Evolutionary conservation across 2,113 vertebrate genomes (phyloP), one percentile per base, ranked within the genome.

Genomic region (Pituophis catenifer): DNA sequence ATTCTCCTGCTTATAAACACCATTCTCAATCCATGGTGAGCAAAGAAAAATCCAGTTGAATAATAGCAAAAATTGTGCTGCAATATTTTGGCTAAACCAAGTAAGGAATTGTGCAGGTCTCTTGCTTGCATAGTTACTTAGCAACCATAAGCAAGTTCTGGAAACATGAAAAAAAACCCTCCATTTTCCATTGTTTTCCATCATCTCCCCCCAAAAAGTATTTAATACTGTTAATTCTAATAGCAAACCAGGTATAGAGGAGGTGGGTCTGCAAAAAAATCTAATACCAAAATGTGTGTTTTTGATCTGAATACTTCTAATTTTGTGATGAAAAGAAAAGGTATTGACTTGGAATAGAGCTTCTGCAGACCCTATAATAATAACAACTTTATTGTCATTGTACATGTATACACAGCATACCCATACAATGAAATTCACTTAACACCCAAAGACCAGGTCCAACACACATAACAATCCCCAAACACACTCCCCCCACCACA

Each of bases 121-220:
- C 92, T 96, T 97, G 97, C 97, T 97, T 97, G 98, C 97, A 97
- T 97, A 97, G 98, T 97, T 97, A 97, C 97, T 96, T 98, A 98
- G 97, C 97, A 98, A 98, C 97, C 85, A 96, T 96, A 95, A 96
- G 87, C 95, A 94, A 88, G 95, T 96, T 96, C 87, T 91, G 92
- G 89, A 93, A 92, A 94, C 94, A 90, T 4, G 91, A 93, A 94
- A 93, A 38, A 59, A 59, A 59, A 3, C 1, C 19, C 3, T 89
- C 91, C 15, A 23, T 89, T 96, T 38, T 0, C 88, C 81, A 89
- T 93, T 94, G 94, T 53, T 94, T 91, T 93, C 81, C 91, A 90
- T 65, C 38, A 92, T 58, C 89, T 52, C 89, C 48, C 38, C 90
- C 58, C 26, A 95, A 57, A 86, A 95, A 89, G 81, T 94, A 86